Base-by-base conservation (phyloP, 1,140 invertebrate genomes). In the Drosophila nigromelanica region DNA sequence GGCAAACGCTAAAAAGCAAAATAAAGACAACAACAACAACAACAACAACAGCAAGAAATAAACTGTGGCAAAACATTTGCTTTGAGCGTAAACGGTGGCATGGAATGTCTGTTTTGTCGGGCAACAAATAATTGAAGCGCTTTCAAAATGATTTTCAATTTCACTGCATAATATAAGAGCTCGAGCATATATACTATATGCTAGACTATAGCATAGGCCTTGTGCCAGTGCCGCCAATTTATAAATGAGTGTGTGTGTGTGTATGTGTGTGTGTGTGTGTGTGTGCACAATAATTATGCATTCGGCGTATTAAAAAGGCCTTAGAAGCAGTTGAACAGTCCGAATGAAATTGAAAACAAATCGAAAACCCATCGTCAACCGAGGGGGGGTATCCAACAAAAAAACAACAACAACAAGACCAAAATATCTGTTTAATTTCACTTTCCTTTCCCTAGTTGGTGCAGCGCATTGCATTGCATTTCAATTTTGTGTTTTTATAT, bases 61-160 rank as follows among this genome's bases (percentile, higher is more conserved):
- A 81, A 78, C 59, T 78, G 73, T 71, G 76, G 80, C 78, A 78
- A 87, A 78, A 73, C 75, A 76, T 81, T 81, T 66, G 82, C 78
- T 78, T 73, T n/a, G 39, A 67, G 48, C 63, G 62, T 82, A 82
- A 86, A 82, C 63, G 78, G 82, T 72, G 75, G 54, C 68, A 48
- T 68, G 82, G 82, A 89, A 87, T 87, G 83, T 70, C 47, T 52
- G 62, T 62, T 76, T 71, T 68, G 69, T 69, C 55, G 66, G 72
- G 75, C 63, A 73, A 47, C 61, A 68, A 87, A 82, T 82, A 87
- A 82, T 73, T 87, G 68, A 64, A 86, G 63, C 83, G 78, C 82
- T 87, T 87, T 87, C 82, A 87, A 87, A 89, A 82, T 70, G 63
- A 87, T 82, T 86, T 87, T 82, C 82, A 87, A 87, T 87, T 87